Base-by-base conservation (phyloP, 1,140 invertebrate genomes). In the Heliconius congener region DNA sequence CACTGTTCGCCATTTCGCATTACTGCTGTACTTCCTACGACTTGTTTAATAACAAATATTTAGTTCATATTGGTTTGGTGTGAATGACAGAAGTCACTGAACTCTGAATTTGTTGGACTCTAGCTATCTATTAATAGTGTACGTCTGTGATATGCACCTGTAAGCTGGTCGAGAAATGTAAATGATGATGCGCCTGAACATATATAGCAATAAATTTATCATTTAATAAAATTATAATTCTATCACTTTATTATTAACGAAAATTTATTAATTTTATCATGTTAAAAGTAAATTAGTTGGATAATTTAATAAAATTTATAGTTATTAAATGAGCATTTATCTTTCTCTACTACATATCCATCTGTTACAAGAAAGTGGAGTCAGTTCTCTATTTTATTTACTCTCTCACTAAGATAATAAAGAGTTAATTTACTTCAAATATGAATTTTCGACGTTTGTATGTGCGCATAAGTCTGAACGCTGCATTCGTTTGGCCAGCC, bases 361-460 rank as follows among this genome's bases (percentile, higher is more conserved):
- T 46, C 42, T 16, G 13, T 46, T 46, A 60, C 9, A 60, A 27
- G n/a, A 11, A 27, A 60, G 1, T 60, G 57, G 11, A 0, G 23
- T 60, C 57, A 60, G 11, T 18, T 60, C n/a, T 1, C 55, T 60
- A 3, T n/a, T 11, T 30, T 30, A 30, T 6, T 30, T n/a, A 46
- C 42, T 46, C 9, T 27, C 9, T 66, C 27, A 30, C 8, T 16
- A 66, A 11, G 27, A 66, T 6, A 66, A 16, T 27, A 27, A 66
- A 30, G 34, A 37, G 5, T 42, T n/a, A 39, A 39, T 72, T 39
- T 72, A 42, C 34, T 52, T 74, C 5, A 52, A 74, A 74, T 74
- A 74, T 74, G 27, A 74, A 74, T 74, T 74, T 74, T 74, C 39
- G 73, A 74, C 73, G n/a, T 23, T 23, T n/a, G 27, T 30, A 66